A percentile compares a stretch with the other conserved stretches of the same genome.
These are phyloP conservation scores for Neogobius melanostomus DNA, from an alignment of 2,113 vertebrate genomes.

Conservation along the genomic window DNA sequence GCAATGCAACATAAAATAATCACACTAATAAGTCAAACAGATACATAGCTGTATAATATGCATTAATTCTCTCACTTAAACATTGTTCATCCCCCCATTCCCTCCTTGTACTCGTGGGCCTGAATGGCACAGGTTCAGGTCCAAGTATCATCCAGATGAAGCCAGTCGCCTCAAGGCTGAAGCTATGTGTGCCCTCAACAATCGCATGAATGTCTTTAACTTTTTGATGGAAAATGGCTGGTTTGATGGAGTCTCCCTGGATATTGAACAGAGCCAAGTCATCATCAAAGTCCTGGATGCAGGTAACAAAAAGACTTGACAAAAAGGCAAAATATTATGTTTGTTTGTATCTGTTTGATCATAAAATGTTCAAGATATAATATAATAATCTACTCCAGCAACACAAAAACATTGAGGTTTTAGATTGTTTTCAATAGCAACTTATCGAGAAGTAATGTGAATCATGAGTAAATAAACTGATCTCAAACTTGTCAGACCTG, in stretches of 20 bases:
- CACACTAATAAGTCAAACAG: not conserved
- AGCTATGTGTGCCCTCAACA: slow-evolving; percentile 81
- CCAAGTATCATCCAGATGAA: slow-evolving; percentile 93
- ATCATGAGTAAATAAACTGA: not conserved
- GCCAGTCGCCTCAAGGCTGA: slow-evolving; percentile 83
- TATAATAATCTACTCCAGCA: too few relatives aligned
- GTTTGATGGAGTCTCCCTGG: slow-evolving; percentile 85
- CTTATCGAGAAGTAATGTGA: too few relatives aligned
- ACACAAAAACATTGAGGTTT: too few relatives aligned
- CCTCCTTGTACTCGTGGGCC: slow-evolving; percentile 41
- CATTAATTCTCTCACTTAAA: slow-evolving; percentile 44
- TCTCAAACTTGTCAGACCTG: not conserved
- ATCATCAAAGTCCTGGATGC: slow-evolving; percentile 91
- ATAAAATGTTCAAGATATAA: too few relatives aligned
- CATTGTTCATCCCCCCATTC: slow-evolving; percentile 34
- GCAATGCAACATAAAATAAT: not conserved
- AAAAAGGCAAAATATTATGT: not conserved
- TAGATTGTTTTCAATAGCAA: too few relatives aligned
- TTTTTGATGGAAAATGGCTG: slow-evolving; percentile 87
- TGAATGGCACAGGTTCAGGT: slow-evolving; percentile 83
- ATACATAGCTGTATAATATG: slow-evolving; percentile 15
- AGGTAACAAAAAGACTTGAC: slow-evolving; percentile 51
- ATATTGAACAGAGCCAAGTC: slow-evolving; percentile 84
- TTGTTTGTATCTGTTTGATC: too few relatives aligned
- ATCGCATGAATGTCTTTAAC: slow-evolving; percentile 83